Evolutionary conservation across 2,113 vertebrate species (phyloP).

Genomic region (Pipra filicauda): DNA sequence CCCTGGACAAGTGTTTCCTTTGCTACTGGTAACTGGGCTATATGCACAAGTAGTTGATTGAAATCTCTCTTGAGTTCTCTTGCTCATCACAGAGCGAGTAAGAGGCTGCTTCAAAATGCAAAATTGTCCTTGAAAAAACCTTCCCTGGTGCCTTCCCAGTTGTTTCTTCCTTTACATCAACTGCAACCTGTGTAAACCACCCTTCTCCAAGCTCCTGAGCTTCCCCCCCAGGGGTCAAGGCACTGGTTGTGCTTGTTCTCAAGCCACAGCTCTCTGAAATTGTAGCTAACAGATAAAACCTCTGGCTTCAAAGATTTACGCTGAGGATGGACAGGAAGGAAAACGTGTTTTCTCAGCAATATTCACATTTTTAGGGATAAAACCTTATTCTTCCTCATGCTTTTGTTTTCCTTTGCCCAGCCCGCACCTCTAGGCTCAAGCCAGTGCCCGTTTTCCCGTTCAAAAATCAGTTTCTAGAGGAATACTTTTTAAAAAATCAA

Average conservation of each 20-base stretch:
- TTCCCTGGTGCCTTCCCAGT: neutral
- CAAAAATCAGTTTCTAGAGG: conserved; percentile 17
- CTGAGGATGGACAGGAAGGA: neutral
- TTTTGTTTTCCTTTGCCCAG: conserved; percentile 29
- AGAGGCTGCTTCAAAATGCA: conserved; percentile 29
- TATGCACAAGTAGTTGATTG: neutral
- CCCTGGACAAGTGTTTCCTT: neutral
- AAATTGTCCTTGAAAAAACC: conserved; percentile 33
- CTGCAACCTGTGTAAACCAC: neutral
- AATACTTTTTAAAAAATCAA: conserved; percentile 63
- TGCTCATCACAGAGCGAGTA: neutral
- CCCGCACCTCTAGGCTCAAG: neutral
- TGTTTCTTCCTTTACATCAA: conserved; percentile 18
- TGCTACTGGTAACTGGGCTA: neutral
- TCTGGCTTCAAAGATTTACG: neutral
- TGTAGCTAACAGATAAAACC: neutral
- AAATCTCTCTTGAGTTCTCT: neutral
- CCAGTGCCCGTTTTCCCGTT: neutral
- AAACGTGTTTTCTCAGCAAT: neutral
- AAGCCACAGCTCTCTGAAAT: neutral
- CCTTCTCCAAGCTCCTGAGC: neutral
- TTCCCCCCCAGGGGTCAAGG: neutral
- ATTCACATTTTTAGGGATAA: neutral
- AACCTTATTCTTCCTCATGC: conserved; percentile 21
- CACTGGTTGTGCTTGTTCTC: neutral